phyloP scores from a whole-genome alignment of 1,140 invertebrate species.

The Pseudomyrmex concolor region DNA sequence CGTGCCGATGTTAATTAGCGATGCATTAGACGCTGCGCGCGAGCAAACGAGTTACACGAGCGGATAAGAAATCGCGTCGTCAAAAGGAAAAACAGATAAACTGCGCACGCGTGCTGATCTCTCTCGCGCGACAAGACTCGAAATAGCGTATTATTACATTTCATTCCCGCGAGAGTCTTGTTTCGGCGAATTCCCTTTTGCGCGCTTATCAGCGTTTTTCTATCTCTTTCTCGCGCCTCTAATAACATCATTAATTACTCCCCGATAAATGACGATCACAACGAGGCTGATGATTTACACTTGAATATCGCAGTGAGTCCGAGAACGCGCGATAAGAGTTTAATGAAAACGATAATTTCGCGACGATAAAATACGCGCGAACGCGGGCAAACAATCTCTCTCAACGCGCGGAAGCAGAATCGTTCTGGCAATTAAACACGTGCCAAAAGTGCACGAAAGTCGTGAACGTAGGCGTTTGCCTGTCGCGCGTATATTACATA shows the following conservation, averaged over 20 bases:
- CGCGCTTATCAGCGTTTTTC: slow-evolving; percentile 9
- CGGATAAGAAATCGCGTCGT: slow-evolving; percentile 16
- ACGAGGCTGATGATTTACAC: background rate
- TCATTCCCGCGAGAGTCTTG: slow-evolving; percentile 32
- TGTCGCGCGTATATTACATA: background rate
- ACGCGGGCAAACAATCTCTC: slow-evolving; percentile 10
- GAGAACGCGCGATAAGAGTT: slow-evolving; percentile 38
- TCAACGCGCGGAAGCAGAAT: slow-evolving; percentile 38
- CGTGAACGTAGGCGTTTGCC: slow-evolving; percentile 1
- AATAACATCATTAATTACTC: slow-evolving; percentile 53
- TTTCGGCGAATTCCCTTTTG: slow-evolving; percentile 17
- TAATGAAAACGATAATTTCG: slow-evolving; percentile 47
- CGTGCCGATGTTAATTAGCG: slow-evolving; percentile 45
- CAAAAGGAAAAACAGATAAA: slow-evolving; percentile 49
- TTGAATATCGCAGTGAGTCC: background rate
- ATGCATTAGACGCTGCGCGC: slow-evolving; percentile 44
- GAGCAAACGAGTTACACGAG: slow-evolving; percentile 38
- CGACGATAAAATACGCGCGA: slow-evolving; percentile 4
- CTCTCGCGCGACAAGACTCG: background rate
- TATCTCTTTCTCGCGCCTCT: background rate
- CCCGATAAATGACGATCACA: slow-evolving; percentile 32
- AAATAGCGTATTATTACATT: slow-evolving; percentile 26
- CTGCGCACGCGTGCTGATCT: background rate
- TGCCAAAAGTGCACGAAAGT: slow-evolving; percentile 34
- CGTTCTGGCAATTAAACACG: slow-evolving; percentile 23